Evolutionary conservation across 2,113 vertebrate species (phyloP).

Genomic region (Nicator chloris): DNA sequence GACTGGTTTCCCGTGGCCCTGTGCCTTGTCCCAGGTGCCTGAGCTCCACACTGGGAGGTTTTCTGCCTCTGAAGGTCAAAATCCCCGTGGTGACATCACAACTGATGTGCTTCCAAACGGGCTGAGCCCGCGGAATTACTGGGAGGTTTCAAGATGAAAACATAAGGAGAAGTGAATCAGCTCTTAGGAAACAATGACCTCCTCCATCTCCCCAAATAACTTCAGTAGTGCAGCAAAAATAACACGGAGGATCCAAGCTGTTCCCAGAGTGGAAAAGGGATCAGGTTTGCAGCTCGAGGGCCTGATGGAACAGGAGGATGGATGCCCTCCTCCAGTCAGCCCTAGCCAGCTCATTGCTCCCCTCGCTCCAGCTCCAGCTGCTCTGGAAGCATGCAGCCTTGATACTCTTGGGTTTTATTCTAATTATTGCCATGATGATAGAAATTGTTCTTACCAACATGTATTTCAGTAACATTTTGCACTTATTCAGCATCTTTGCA

Average conservation of each 20-base stretch:
- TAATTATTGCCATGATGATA: not conserved
- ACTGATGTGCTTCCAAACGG: not conserved
- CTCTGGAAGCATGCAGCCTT: not conserved
- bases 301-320: not conserved
- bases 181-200: not conserved
- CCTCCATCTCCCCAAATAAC: not conserved
- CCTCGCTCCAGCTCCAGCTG: not conserved
- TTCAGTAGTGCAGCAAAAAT: not conserved
- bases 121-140: not conserved
- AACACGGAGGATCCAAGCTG: not conserved
- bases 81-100: not conserved
- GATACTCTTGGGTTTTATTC: not conserved
- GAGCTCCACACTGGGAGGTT: not conserved
- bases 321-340: not conserved
- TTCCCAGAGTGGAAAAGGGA: not conserved
- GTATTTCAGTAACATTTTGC: not conserved
- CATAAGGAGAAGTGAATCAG: not conserved
- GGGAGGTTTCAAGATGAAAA: not conserved
- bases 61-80: constrained; percentile 22
- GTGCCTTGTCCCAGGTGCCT: not conserved
- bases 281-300: not conserved
- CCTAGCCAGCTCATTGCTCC: not conserved
- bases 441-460: not conserved
- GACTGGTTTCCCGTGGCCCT: not conserved
- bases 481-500: not conserved